Evolutionary conservation across 2,113 vertebrate species (phyloP), one percentile per base, ranked within the genome.

Genomic region (Myotis yumanensis): DNA sequence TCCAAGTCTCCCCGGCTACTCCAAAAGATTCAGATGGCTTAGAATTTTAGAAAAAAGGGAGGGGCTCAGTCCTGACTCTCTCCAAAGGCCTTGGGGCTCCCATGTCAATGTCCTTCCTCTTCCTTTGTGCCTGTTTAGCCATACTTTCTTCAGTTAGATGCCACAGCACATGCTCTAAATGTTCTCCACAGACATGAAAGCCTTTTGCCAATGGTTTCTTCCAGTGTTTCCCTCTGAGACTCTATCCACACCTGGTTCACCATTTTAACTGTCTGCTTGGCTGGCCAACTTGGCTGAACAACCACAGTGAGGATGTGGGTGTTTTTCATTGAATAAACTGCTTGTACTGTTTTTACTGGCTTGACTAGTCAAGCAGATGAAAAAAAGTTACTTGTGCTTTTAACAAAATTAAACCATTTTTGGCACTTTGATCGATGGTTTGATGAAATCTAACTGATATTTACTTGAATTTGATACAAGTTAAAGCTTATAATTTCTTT

Each of bases 351-450:
- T 96, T 96, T 92, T 95, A 72, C 68, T 89, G 85, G 92, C 97
- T 96, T 97, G 97, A 95, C 37, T 43, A 96, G 93, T 90, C 97
- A 97, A 96, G 96, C 95, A 89, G 64, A 97, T 95, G 48, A 93
- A 95, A 96, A 94, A 66, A 86, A 88, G 77, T 95, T 92, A 75
- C 75, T 80, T 72, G 73, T 88, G 64, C 22, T 94, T 95, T 91
- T 71, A 11, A 96, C 95, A 95, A 96, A 76, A 93, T 71, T 81
- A 93, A 95, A 62, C 32, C 7, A 83, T 89, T 92, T 93, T 81
- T 90, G 89, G 93, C 40, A 80, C 93, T 92, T 96, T 89, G 92
- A 84, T 90, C 85, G 79, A 66, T 76, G 82, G 73, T 90, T 88
- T 97, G 77, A 92, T 88, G 85, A 94, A 93, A 90, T 83, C 81